phyloP scores from a whole-genome alignment of 1,140 invertebrate genomes.

The Drosophila chauvacae region DNA sequence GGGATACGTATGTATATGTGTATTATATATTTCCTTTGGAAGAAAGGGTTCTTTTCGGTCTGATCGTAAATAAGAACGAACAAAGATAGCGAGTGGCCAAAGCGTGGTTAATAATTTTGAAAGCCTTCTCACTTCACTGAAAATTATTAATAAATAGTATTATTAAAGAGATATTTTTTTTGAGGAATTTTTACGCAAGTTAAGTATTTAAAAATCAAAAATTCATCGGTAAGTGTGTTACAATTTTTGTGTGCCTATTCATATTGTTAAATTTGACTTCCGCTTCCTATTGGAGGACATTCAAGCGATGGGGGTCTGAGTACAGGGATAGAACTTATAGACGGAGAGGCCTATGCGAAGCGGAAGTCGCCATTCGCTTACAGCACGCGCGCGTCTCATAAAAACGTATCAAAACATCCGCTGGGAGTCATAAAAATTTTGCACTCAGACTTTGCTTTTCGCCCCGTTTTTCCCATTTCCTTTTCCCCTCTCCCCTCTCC shows the following conservation, averaged over 20 bases:
- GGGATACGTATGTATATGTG: background rate
- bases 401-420: conserved; percentile 83
- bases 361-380: conserved; percentile 69
- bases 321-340: background rate
- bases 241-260: background rate
- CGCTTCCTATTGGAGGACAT: conserved; percentile 73
- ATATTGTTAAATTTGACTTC: conserved; percentile 9
- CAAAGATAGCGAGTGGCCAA: no score
- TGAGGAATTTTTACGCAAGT: background rate
- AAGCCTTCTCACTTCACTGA: background rate
- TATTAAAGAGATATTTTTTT: background rate
- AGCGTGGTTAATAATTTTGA: background rate
- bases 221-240: background rate
- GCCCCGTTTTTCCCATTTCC: conserved; percentile 12
- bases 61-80: background rate
- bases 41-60: background rate
- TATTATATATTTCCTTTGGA: background rate
- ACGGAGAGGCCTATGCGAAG: conserved; percentile 30
- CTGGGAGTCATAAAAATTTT: conserved; percentile 82
- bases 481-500: conserved; percentile 5
- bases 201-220: background rate
- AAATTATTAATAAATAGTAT: background rate
- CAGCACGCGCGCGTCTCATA: conserved; percentile 83
- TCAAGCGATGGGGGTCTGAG: background rate
- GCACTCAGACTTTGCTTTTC: conserved; percentile 69